Base-by-base conservation (phyloP, 2,797 vertebrate species). In the Antrozous pallidus region DNA sequence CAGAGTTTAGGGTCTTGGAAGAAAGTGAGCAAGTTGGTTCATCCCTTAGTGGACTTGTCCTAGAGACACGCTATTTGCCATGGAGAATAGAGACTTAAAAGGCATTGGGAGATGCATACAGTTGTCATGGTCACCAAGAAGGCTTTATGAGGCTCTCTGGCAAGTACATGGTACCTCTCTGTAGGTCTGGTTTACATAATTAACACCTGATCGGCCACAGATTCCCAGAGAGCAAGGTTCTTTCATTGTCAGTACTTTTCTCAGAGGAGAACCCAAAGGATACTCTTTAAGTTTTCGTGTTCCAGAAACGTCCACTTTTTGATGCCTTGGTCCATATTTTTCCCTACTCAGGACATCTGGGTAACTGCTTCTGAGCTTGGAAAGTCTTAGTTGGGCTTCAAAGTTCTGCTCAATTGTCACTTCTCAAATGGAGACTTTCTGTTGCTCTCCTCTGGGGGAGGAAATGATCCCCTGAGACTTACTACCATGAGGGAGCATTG, bases 381-480 rank as follows among this genome's bases (percentile, higher is more conserved):
- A 90, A 78, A 96, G 70, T 51, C 77, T 81, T 81, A 8, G 2
- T 38, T 36, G n/a, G 3, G 40, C 47, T 82, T 78, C 56, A 54
- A 70, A 13, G 10, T 75, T 94, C 83, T 67, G 16, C 6, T 33
- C 28, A 79, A 67, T 45, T 40, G 3, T 18, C 4, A 40, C 3
- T 36, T 88, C 47, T 86, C 20, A 83, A 40, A 38, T 47, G 33
- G 82, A 86, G 40, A 84, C 2, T 49, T 65, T 61, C 51, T 16
- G 9, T 16, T 81, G 1, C 11, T 10, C 38, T 56, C 1, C 6
- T 6, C 26, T 38, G 0, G 2, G 83, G 28, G 3, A 81, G 18
- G 10, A 85, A 67, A 74, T 61, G 33, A 75, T 71, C 67, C 40
- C 56, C 71, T 54, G 69, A 83, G 33, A 49, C 22, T 84, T 10